These are phyloP conservation scores for Glandiceps talaboti DNA, from an alignment of 53 echinoderm and acorn worm genomes.

Conservation along the genomic window DNA sequence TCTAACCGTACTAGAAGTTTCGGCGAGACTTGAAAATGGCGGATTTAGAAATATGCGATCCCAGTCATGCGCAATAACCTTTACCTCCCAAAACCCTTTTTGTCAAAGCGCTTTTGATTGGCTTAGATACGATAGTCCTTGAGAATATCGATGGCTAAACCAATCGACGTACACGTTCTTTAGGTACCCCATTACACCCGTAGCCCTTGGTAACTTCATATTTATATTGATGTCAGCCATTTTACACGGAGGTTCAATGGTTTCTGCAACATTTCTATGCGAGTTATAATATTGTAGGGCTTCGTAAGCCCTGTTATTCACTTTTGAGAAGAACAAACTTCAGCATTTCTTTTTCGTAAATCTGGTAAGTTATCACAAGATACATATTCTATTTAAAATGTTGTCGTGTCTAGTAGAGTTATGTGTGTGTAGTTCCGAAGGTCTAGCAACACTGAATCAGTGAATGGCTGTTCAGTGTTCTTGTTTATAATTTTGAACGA, in stretches of 20 bases:
- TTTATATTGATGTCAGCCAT: neutral
- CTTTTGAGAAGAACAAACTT: too few species aligned
- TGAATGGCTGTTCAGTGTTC: too few species aligned
- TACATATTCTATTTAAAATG: too few species aligned
- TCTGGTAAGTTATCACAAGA: too few species aligned
- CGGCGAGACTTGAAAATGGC: constrained; percentile 3
- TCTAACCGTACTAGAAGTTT: neutral
- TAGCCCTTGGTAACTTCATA: neutral
- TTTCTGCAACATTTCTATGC: neutral
- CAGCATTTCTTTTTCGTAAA: too few species aligned
- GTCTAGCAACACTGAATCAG: too few species aligned
- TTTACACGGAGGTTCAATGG: neutral
- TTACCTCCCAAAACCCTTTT: neutral
- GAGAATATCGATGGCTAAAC: neutral
- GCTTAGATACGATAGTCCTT: neutral
- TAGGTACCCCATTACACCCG: neutral
- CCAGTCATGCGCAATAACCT: neutral
- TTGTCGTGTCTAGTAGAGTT: too few species aligned
- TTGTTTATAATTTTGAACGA: too few species aligned
- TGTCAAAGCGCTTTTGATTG: neutral
- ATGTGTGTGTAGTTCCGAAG: too few species aligned
- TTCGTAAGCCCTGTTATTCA: neutral
- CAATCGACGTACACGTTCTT: neutral
- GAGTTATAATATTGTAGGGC: neutral
- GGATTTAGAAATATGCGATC: neutral